Percentiles rank a stretch among this genome's conserved stretches.
Conservation (phyloP, 1,140 invertebrate genomes). For the Aporrectodea caliginosa region DNA sequence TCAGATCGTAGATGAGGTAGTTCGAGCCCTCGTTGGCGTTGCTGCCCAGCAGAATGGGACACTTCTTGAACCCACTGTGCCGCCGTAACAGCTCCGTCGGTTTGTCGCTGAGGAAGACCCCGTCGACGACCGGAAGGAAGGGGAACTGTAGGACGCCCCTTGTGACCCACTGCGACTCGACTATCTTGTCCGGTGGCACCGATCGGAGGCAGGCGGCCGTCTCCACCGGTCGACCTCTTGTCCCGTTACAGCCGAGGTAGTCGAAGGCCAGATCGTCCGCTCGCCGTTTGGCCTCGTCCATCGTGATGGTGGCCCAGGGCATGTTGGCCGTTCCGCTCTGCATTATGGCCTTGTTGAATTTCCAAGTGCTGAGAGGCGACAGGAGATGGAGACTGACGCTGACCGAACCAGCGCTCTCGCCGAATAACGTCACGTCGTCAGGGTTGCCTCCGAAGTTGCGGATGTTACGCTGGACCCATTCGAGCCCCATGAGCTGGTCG, state of each 20-base stretch:
- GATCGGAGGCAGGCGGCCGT: conserved; percentile 69
- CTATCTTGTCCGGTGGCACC: conserved; percentile 69
- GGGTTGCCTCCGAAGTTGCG: conserved; percentile 43
- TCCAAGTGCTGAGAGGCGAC: conserved; percentile 34
- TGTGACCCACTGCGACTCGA: conserved; percentile 76
- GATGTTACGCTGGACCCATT: conserved; percentile 60
- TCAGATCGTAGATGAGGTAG: conserved; percentile 81
- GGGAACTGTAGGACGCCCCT: conserved; percentile 65
- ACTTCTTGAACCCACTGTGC: conserved; percentile 89
- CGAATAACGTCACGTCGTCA: conserved; percentile 44
- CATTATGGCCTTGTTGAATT: conserved; percentile 48
- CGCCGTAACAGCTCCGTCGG: conserved; percentile 70
- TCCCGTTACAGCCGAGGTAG: conserved; percentile 16
- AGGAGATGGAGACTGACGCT: conserved; percentile 36
- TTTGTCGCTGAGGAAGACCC: conserved; percentile 78
- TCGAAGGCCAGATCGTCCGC: not conserved
- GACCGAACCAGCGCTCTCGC: conserved; percentile 43
- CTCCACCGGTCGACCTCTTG: conserved; percentile 33
- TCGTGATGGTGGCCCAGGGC: conserved; percentile 43
- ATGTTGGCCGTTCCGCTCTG: conserved; percentile 48
- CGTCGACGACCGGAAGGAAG: conserved; percentile 86
- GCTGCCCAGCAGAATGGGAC: conserved; percentile 86
- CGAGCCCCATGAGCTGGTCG: conserved; percentile 74
- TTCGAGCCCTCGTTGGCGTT: conserved; percentile 87
- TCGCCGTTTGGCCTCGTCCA: conserved; percentile 32